phyloP scores from a whole-genome alignment of 2,888 invertebrate genomes.

The Cyclophora punctaria region DNA sequence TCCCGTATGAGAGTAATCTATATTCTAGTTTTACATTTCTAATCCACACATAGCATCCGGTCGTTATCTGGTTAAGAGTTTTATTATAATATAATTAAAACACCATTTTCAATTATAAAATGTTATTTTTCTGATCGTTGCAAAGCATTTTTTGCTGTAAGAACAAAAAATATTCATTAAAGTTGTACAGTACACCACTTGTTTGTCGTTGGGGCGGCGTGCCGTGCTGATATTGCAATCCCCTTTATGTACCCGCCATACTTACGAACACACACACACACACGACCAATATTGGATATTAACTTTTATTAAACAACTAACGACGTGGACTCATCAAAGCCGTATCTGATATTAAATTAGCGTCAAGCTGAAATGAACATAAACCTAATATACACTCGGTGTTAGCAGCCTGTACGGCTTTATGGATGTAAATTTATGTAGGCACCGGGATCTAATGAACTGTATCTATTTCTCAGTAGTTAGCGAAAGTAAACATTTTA shows the following conservation, averaged over 20 bases:
- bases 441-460: neutral
- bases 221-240: slow-evolving; percentile 34
- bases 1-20: no score
- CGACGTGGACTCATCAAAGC: slow-evolving; percentile 9
- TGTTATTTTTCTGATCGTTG: no score
- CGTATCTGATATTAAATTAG: slow-evolving; percentile 6
- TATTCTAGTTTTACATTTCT: no score
- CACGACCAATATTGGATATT: slow-evolving; percentile 27
- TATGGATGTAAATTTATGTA: slow-evolving; percentile 1
- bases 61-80: no score
- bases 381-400: neutral
- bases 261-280: slow-evolving; percentile 5
- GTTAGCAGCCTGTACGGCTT: neutral
- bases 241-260: slow-evolving; percentile 19
- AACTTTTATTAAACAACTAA: slow-evolving; percentile 18
- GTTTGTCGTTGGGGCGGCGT: slow-evolving; percentile 25
- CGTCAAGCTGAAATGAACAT: neutral
- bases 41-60: no score
- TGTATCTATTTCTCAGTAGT: neutral
- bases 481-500: neutral
- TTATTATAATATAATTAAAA: no score
- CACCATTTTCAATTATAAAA: no score
- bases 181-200: slow-evolving; percentile 25
- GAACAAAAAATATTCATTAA: slow-evolving; percentile 28
- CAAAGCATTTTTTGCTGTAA: slow-evolving; percentile 15